Base-by-base conservation (phyloP, 2,797 vertebrate genomes). In the Zalophus californianus region DNA sequence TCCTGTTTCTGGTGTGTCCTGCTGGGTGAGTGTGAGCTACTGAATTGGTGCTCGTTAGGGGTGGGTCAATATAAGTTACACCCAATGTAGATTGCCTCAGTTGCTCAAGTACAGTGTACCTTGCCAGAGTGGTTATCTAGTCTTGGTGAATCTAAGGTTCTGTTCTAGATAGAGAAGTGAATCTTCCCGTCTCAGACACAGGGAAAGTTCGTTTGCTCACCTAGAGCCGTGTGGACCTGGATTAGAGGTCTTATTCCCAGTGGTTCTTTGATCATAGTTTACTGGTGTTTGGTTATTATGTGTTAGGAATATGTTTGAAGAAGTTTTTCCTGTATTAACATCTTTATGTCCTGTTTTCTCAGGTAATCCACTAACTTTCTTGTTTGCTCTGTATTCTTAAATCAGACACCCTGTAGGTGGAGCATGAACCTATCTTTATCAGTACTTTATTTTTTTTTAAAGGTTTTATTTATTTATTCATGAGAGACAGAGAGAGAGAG, bases 1-100 rank as follows among this genome's bases (percentile, higher is more conserved):
- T 95, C 75, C 83, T 97, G 21, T 92, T 95, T 96, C 62, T 91
- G 44, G n/a, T 77, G 18, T 94, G 52, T 58, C 86, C 52, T 86
- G 10, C 44, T 80, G 10, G 64, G 8, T 88, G 54, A 25, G 38
- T 92, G 66, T 66, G 66, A 96, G 68, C 62, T 86, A 4, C 70
- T 96, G 48, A 93, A 93, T 77, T 96, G 82, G 66, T 89, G 78
- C 52, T 79, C 29, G 15, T 89, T 32, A 78, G 54, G 50, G 68
- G 13, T 91, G 86, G 70, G 44, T 95, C 9, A 5, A 9, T 94
- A 41, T 83, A 89, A 82, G 18, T 95, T 68, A 68, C 9, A 16
- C 27, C 58, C 88, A 20, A 32, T 68, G 50, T 86, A 68, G 78
- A 88, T 75, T 89, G 84, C 78, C 56, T 95, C 9, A 16, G 1